Evolutionary conservation across 2,797 vertebrate genomes (phyloP), one percentile per base, ranked within the genome.

Genomic region (Capromys pilorides): DNA sequence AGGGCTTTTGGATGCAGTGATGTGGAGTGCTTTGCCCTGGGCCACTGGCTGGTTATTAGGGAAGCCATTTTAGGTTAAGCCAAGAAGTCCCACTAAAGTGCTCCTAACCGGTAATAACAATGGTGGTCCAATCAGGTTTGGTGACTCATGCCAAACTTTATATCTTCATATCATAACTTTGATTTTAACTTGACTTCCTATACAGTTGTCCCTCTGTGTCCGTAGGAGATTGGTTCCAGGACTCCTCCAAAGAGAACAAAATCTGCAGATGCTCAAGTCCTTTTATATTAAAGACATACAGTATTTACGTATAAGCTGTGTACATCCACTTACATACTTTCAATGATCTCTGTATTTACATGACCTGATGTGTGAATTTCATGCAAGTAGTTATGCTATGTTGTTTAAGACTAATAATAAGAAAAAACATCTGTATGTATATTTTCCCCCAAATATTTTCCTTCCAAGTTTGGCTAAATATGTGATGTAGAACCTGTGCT

Each of bases 21-120:
- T 75, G 49, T 54, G 67, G 66, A 39, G 22, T 95, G 49, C 85
- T 95, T 90, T 94, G 39, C 45, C 41, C 26, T 64, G 31, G 73
- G 39, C 39, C 39, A 33, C 14, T 33, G 77, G 28, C 64, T 78
- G 3, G 75, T 86, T 84, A 10, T 1, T 71, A 73, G 36, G 45
- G 90, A 45, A 75, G 33, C 51, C n/a, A 64, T 45, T 75, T 75
- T 62, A 66, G 33, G 90, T 79, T 57, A 91, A 91, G 59, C 36
- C 33, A 88, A 64, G 59, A 45, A 51, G 24, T 81, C 36, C 77
- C 49, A 92, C 54, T 78, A 22, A 91, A 69, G 84, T 59, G 59
- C n/a, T 71, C 36, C 57, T 88, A 75, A 75, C 49, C 41, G 66
- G 3, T 87, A 57, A 57, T 83, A 81, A 1, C 11, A 31, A 2